Percentiles rank a stretch among this genome's conserved stretches.
Conservation (phyloP, 2,113 vertebrate species). For the Stegastes partitus region DNA sequence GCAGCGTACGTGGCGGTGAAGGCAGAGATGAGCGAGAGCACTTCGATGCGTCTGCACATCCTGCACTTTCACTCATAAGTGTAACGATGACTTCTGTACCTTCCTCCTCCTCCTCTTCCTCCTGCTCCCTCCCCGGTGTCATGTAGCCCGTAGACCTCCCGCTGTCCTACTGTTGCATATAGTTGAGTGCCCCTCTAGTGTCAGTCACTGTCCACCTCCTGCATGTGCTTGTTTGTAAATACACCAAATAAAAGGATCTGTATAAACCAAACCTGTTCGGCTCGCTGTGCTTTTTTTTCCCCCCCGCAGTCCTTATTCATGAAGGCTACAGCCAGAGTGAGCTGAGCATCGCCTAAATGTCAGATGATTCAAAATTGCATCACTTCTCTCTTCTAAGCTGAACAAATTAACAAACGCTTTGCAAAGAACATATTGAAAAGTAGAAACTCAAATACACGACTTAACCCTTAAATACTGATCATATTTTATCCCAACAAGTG, state of each 20-base stretch:
- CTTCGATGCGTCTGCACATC: constrained; percentile 61
- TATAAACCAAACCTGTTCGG: constrained; percentile 63
- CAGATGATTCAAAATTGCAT: too few relatives aligned
- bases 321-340: not conserved
- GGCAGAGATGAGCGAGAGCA: constrained; percentile 59
- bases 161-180: constrained; percentile 76
- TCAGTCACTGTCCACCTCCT: constrained; percentile 81
- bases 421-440: too few relatives aligned
- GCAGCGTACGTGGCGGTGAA: constrained; percentile 48
- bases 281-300: constrained; percentile 17
- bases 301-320: not conserved
- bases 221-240: constrained; percentile 90
- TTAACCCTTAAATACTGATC: too few relatives aligned
- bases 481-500: too few relatives aligned
- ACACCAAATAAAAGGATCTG: constrained; percentile 84
- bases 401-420: too few relatives aligned
- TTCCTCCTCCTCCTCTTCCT: constrained; percentile 35
- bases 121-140: constrained; percentile 75
- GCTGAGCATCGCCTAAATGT: too few relatives aligned
- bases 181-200: constrained; percentile 76
- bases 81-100: constrained; percentile 67
- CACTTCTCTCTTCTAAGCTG: too few relatives aligned
- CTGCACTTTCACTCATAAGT: constrained; percentile 71
- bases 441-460: too few relatives aligned
- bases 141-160: constrained; percentile 78